Percentiles rank a stretch among this genome's conserved stretches.
phyloP scores from a whole-genome alignment of 2,797 vertebrate genomes.

The Pelochelys cantorii region DNA sequence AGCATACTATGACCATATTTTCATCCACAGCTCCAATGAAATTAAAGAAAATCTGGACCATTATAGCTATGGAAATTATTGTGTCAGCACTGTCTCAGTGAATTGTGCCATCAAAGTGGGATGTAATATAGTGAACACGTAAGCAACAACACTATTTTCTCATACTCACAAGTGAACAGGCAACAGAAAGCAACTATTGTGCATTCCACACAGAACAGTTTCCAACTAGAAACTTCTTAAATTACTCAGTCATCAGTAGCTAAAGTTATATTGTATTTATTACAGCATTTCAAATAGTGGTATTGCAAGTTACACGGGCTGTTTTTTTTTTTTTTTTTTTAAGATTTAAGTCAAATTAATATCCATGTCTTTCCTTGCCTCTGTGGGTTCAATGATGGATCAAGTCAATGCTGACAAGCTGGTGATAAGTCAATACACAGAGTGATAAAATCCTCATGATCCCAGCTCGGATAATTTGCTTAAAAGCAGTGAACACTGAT shows the following conservation, averaged over 20 bases:
- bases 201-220: not conserved
- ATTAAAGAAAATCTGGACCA: not conserved
- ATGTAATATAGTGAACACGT: not conserved
- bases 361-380: not conserved
- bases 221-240: not conserved
- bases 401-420: not conserved
- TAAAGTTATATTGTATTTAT: not conserved
- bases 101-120: not conserved
- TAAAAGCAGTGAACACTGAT: conserved; percentile 45
- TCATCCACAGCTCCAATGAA: not conserved
- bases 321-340: not conserved
- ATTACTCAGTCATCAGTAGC: not conserved
- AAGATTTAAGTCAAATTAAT: not conserved
- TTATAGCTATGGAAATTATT: not conserved
- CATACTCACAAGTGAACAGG: not conserved
- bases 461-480: conserved; percentile 16
- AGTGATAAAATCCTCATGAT: conserved; percentile 21
- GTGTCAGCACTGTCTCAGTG: not conserved
- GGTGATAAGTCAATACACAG: not conserved
- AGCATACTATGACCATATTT: not conserved
- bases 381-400: not conserved
- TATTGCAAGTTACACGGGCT: not conserved
- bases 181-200: not conserved
- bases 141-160: not conserved
- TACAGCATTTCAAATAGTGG: not conserved